Evolutionary conservation across 2,888 invertebrate genomes (phyloP), one percentile per base, ranked within the genome.

Genomic region (Zonitis immaculata): DNA sequence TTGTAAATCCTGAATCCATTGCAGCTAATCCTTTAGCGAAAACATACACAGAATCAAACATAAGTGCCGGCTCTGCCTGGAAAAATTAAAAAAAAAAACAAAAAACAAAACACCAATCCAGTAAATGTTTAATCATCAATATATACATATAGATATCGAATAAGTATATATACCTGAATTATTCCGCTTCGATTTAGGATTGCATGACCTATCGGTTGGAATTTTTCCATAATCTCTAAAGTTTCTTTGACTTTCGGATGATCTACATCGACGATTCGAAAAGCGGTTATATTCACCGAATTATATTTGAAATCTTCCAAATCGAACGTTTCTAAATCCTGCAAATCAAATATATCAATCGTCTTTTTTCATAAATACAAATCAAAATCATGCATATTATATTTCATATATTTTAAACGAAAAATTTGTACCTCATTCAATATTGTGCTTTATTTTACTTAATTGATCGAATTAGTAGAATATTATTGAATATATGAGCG

Each of bases 261-360:
- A 50, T 86, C 87, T 3, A 90, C 82, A 71, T 93, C 91, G 2
- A 93, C 91, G 59, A 95, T 78, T 42, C 95, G 82, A 80, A 93
- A 95, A 0, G 94, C 92, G n/a, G 94, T 95, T 79, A 95, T 92
- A 76, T 95, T 95, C 35, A 95, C 94, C 42, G 89, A 87, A 71
- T 95, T 95, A 78, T 95, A 94, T 71, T 90, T 90, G 75, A 94
- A 95, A 71, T 92, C 92, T 74, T 92, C 92, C 57, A 93, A 77
- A 68, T 92, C 91, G 68, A 89, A 91, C 9, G 91, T 85, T 71
- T 92, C 92, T 71, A 92, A 84, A 68, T 92, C 92, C 92, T 92
- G 66, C n/a, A n/a, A n/a, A n/a, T n/a, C n/a, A n/a, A n/a, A n/a
- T n/a, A n/a, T n/a, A n/a, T n/a, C n/a, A n/a, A 22, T 22, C 22